Percentiles rank a stretch among this genome's conserved stretches.
Conservation (phyloP, 1,140 invertebrate genomes). For the Odontomachus brunneus region DNA sequence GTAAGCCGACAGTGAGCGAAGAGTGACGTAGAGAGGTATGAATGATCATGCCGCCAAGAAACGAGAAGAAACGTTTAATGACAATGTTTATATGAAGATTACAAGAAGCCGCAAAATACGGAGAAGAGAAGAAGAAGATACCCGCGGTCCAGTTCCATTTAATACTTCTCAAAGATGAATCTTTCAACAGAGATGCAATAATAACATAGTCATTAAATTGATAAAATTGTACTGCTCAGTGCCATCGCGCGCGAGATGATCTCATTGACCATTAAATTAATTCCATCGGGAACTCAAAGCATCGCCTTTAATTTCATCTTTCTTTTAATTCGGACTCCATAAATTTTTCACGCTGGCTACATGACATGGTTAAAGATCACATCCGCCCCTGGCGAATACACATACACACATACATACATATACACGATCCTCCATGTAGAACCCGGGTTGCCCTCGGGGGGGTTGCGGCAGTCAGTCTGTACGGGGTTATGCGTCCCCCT, state of each 20-base stretch:
- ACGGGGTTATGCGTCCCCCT: constrained; percentile 39
- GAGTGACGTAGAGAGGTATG: neutral
- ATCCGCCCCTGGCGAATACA: constrained; percentile 53
- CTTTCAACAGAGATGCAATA: neutral
- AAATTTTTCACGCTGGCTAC: constrained; percentile 34
- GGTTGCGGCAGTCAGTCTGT: constrained; percentile 49
- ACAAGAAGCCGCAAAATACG: neutral
- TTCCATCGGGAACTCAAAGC: neutral
- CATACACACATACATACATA: constrained; percentile 6
- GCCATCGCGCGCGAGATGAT: too few species aligned
- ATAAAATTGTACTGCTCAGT: too few species aligned
- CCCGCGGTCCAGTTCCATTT: too few species aligned
- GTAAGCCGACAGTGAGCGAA: neutral
- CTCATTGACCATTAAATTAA: too few species aligned
- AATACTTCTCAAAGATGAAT: neutral
- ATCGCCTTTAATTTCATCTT: neutral
- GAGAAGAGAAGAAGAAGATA: neutral
- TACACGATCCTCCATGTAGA: constrained; percentile 47
- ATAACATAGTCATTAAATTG: too few species aligned
- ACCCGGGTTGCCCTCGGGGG: constrained; percentile 46
- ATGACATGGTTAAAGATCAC: constrained; percentile 46
- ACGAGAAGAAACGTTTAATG: too few species aligned
- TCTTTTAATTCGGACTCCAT: constrained; percentile 24
- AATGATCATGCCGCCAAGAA: too few species aligned
- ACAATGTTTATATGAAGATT: too few species aligned